Percentiles rank a stretch among this genome's conserved stretches.
These are phyloP conservation scores for Drosophila erecta DNA, from an alignment of 1,140 invertebrate genomes.

Conservation along the genomic window DNA sequence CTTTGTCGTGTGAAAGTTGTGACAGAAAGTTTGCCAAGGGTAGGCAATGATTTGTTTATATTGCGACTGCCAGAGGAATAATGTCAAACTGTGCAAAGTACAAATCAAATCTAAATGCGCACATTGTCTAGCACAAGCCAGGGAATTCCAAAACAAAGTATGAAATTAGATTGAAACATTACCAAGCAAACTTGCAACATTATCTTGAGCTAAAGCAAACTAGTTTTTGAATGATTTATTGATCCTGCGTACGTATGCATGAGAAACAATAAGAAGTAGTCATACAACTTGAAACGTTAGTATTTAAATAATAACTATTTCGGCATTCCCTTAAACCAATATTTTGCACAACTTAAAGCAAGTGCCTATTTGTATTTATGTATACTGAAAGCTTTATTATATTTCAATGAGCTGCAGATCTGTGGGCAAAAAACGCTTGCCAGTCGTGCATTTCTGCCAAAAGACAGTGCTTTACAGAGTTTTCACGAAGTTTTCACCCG, in stretches of 20 bases:
- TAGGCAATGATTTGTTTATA: constrained; percentile 68
- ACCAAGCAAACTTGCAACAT: constrained; percentile 29
- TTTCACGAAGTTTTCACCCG: constrained; percentile 8
- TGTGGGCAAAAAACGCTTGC: neutral
- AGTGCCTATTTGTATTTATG: too few relatives aligned
- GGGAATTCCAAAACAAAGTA: constrained; percentile 19
- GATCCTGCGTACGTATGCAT: too few relatives aligned
- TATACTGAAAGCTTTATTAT: neutral
- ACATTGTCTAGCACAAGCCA: constrained; percentile 20
- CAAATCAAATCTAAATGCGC: constrained; percentile 59
- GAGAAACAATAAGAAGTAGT: neutral
- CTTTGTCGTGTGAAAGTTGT: constrained; percentile 64
- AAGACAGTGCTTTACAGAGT: neutral
- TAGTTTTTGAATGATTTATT: neutral
- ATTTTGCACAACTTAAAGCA: too few relatives aligned
- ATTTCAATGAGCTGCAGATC: neutral
- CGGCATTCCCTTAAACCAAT: too few relatives aligned
- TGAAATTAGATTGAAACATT: constrained; percentile 19
- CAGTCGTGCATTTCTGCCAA: constrained; percentile 5
- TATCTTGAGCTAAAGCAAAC: neutral
- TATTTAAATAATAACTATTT: too few relatives aligned
- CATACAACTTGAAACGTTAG: neutral
- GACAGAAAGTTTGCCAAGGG: constrained; percentile 49
- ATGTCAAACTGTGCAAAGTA: constrained; percentile 43
- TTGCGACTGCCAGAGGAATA: constrained; percentile 52